Percentiles rank a stretch among this genome's conserved stretches.
phyloP scores from a whole-genome alignment of 2,797 vertebrate genomes.

The Sebastes hubbsi region DNA sequence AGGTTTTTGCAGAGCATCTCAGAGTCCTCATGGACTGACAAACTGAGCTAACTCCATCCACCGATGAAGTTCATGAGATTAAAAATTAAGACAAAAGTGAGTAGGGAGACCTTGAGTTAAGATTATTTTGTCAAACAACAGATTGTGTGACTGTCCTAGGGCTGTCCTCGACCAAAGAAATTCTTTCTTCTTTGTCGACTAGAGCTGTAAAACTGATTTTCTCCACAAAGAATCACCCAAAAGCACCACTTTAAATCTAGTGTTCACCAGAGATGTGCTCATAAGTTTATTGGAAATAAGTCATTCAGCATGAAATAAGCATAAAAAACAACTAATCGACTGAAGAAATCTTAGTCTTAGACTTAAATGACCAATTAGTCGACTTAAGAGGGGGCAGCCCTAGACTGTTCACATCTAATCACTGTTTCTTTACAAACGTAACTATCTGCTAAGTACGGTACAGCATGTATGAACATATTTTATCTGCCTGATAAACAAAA shows the following conservation, averaged over 20 bases:
- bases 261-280: too few relatives aligned
- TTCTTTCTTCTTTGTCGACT: too few relatives aligned
- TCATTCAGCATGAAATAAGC: too few relatives aligned
- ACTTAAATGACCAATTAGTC: too few relatives aligned
- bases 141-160: background rate
- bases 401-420: background rate
- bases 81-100: background rate
- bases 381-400: too few relatives aligned
- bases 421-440: background rate
- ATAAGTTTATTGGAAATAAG: too few relatives aligned
- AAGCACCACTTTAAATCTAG: too few relatives aligned
- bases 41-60: background rate
- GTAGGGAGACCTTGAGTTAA: background rate
- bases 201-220: too few relatives aligned
- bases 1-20: background rate
- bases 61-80: background rate
- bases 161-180: too few relatives aligned
- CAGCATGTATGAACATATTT: background rate
- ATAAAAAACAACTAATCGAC: too few relatives aligned
- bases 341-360: too few relatives aligned
- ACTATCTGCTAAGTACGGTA: background rate
- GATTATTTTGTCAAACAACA: background rate
- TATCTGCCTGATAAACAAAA: background rate
- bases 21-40: background rate
- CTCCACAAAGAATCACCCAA: too few relatives aligned